Evolutionary conservation across 2,113 vertebrate genomes (phyloP), one percentile per base, ranked within the genome.

Genomic region (Danio rerio): DNA sequence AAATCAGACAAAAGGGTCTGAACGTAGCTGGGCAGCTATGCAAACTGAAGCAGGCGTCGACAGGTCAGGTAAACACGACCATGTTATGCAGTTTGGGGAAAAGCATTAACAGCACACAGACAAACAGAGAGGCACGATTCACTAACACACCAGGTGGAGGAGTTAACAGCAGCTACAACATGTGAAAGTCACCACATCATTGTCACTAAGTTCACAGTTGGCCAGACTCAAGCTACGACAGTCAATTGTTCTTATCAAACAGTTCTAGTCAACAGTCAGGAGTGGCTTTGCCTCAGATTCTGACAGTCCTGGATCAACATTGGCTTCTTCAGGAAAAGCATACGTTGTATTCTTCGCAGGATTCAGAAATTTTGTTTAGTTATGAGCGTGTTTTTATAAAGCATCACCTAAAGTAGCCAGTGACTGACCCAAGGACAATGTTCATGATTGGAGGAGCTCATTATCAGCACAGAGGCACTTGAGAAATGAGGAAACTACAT

Each of bases 381-480:
- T 12, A 56, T 18, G 6, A 31, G 0, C 43, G 7, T 73, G 18
- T 65, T 16, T 55, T 13, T 43, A 12, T 18, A 72, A 53, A 65
- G 53, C 20, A 75, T 21, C 52, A 18, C 55, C 11, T 40, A 86
- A 62, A 76, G 62, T 53, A 80, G 84, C 53, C 68, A 82, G 75
- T 73, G 75, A 74, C 40, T 7, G 69, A 79, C 50, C 68, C 75
- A 59, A n/a, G 43, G 78, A 72, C 84, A 70, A 43, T 75, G 70
- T 75, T 45, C 53, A 21, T 42, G 31, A 85, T 59, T 80, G 21
- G 45, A 83, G 50, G 18, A 75, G 55, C n/a, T 59, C 73, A 77
- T n/a, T n/a, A n/a, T 75, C 61, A 76, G 63, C 85, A 89, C 87
- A 87, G 84, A 89, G 88, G 86, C 87, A 86, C 87, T 89, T 89